Evolutionary conservation across 2,113 vertebrate species (phyloP), one percentile per base, ranked within the genome.

Genomic region (Pseudopodoces humilis): DNA sequence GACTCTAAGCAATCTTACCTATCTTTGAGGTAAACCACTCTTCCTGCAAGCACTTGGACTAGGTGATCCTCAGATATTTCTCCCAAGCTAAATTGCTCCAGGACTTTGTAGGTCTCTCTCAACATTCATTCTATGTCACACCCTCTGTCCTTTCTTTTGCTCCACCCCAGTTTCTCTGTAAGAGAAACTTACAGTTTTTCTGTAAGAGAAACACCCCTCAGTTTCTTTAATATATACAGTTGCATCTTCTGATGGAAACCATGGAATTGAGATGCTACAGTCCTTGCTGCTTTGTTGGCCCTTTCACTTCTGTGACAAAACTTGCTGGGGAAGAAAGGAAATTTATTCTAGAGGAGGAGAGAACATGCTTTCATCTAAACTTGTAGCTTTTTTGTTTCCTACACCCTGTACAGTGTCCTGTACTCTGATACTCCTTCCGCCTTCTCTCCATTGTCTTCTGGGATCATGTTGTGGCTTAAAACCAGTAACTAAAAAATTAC

Each of bases 241-340:
- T 68, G 14, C 20, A 6, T 69, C 35, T 72, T 89, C 37, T 47
- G 7, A 37, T 15, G 39, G 31, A 46, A 33, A 27, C n/a, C 5
- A 9, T 24, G 30, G 39, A 79, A 65, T 3, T 0, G 0, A 23
- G 18, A 30, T 56, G 15, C 2, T 35, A 10, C 22, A n/a, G n/a
- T 68, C 6, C 18, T 60, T 63, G 43, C 4, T 22, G 17, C 8
- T 65, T 71, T 31, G 21, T 47, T 71, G 35, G 2, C 10, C 13
- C 6, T 59, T 79, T 60, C 11, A 52, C 13, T 43, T 55, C 8
- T 43, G 59, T 43, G 27, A 41, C 17, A 80, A 72, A 72, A 59
- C 13, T 55, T 59, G 2, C 30, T 7, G 50, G 33, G 58, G 44
- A 69, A 71, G 20, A 65, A 58, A 43, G 20, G 12, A 47, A 39